A percentile compares a stretch with the other conserved stretches of the same genome.
phyloP scores from a whole-genome alignment of 23 tunicate genomes.

The Styela clava region DNA sequence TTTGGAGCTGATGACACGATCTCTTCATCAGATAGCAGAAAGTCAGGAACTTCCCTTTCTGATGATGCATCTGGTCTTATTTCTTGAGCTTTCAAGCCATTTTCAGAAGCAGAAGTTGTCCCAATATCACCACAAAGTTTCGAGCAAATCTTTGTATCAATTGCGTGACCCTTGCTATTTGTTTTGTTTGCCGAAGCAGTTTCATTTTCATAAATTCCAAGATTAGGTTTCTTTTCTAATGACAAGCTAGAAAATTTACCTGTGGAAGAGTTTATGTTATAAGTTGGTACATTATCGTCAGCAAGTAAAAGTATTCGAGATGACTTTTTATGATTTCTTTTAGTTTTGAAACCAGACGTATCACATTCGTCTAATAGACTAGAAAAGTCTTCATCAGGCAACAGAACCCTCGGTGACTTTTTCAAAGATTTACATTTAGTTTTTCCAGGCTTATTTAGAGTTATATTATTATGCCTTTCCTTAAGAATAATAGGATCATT shows the following conservation, averaged over 20 bases:
- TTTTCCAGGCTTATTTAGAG: background rate
- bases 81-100: no score
- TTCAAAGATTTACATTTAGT: no score
- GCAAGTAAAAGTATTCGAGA: background rate
- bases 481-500: background rate
- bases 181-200: no score
- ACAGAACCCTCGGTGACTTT: background rate
- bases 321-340: background rate
- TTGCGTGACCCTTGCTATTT: background rate
- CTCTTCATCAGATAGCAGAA: background rate
- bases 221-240: no score
- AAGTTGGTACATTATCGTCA: background rate
- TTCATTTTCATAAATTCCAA: no score
- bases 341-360: background rate
- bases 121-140: no score
- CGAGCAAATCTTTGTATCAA: background rate
- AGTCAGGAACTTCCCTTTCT: no score
- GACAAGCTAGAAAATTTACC: no score
- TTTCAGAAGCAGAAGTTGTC: no score
- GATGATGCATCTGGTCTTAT: no score
- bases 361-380: background rate
- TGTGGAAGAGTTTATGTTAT: background rate
- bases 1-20: background rate
- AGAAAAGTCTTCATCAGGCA: background rate
- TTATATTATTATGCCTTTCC: no score